These are phyloP conservation scores for Myxocyprinus asiaticus DNA, from an alignment of 2,113 vertebrate species.

Conservation along the genomic window DNA sequence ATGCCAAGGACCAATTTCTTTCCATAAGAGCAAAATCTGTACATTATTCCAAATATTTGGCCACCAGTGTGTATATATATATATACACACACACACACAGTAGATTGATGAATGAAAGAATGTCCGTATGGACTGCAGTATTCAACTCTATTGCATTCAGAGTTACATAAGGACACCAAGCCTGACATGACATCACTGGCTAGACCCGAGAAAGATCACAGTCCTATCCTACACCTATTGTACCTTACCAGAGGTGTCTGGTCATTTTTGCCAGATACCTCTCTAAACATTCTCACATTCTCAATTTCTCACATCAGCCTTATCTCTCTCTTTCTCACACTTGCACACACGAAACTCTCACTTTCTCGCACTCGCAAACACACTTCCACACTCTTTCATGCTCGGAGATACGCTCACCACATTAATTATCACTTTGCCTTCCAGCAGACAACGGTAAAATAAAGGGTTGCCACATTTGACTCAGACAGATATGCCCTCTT, in stretches of 20 bases:
- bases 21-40: too few relatives aligned
- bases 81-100: too few relatives aligned
- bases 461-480: slow-evolving; percentile 41
- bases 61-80: too few relatives aligned
- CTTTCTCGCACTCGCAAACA: slow-evolving; percentile 17
- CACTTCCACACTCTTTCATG: slow-evolving; percentile 34
- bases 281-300: neutral
- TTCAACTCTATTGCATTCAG: neutral
- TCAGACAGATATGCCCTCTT: slow-evolving; percentile 50
- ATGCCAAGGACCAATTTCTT: too few relatives aligned
- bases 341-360: slow-evolving; percentile 4
- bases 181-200: neutral
- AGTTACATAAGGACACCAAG: neutral
- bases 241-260: slow-evolving; percentile 1
- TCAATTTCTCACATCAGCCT: slow-evolving; percentile 14
- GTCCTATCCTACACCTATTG: neutral
- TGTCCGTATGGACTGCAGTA: neutral
- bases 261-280: neutral
- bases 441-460: slow-evolving; percentile 53
- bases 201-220: neutral
- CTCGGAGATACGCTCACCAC: slow-evolving; percentile 26
- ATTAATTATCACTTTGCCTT: slow-evolving; percentile 53
- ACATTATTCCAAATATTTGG: too few relatives aligned
- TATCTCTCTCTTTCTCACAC: slow-evolving; percentile 9
- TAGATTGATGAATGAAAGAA: neutral